Conservation (phyloP, 2,888 invertebrate genomes). For the Eugnorisma glareosa region DNA sequence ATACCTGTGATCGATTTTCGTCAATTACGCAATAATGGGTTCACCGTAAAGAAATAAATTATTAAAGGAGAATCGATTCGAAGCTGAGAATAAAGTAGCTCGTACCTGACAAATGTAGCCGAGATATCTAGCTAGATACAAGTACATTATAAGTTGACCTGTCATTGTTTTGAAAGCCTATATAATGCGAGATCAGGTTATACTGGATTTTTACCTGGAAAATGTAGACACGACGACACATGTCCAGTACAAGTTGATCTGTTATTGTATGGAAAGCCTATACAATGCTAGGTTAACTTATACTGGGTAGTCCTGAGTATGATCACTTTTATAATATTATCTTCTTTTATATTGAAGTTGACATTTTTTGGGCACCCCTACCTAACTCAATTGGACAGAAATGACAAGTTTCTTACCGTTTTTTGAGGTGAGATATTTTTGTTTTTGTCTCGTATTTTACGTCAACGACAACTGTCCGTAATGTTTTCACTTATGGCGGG, state of each 20-base stretch:
- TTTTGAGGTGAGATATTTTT: slow-evolving; percentile 57
- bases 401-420: slow-evolving; percentile 71
- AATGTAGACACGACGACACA: neutral
- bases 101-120: slow-evolving; percentile 9
- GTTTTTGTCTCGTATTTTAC: slow-evolving; percentile 48
- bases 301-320: neutral
- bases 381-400: slow-evolving; percentile 76
- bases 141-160: neutral
- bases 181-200: neutral
- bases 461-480: slow-evolving; percentile 39
- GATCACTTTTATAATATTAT: slow-evolving; percentile 34
- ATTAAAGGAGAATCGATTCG: slow-evolving; percentile 43
- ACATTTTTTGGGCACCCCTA: slow-evolving; percentile 70
- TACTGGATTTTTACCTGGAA: slow-evolving; percentile 4
- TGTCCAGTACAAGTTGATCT: neutral
- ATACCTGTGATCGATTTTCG: slow-evolving; percentile 30
- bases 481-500: slow-evolving; percentile 33
- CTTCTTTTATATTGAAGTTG: slow-evolving; percentile 61
- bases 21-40: slow-evolving; percentile 39
- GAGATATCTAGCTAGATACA: neutral
- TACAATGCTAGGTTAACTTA: neutral
- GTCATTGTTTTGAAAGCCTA: neutral
- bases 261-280: neutral
- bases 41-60: slow-evolving; percentile 32
- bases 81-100: slow-evolving; percentile 32